Evolutionary conservation across 2,888 invertebrate species (phyloP), one percentile per base, ranked within the genome.

Genomic region (Synanthedon vespiformis): DNA sequence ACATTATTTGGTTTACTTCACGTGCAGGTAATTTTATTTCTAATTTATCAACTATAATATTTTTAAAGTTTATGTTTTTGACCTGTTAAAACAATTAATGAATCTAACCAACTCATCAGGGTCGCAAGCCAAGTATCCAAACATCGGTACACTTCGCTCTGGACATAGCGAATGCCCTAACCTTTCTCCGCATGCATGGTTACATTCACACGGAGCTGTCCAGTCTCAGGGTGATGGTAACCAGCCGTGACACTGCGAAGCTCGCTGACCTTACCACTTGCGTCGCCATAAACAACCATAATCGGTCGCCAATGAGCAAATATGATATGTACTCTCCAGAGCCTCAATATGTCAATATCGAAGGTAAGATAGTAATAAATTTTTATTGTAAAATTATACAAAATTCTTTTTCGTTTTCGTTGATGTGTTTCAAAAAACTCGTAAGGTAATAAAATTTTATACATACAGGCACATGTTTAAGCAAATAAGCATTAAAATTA

Each of bases 161-260:
- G 14, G 88, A 88, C 65, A 72, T 89, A 22, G 77, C 84, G 4
- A 81, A 78, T 57, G 89, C 88, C 0, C 65, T 85, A 12, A 73
- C 79, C 1, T 89, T 88, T 68, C 71, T 89, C 3, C 73, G 79
- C 18, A 87, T 86, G 81, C 86, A 83, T 60, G 84, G 84, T 12
- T 84, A 74, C 62, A 59, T 88, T 1, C 89, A 89, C 70, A 81
- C 87, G 0, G 82, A 75, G 34, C 67, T 89, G 14, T 78, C 70
- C 56, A 88, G 88, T 58, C 69, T 72, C 52, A 65, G 74, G 41
- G 61, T 89, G n/a, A 76, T 86, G 71, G 63, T 89, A 12, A 86
- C 84, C 0, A 61, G 64, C 49, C 80, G 80, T 34, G 83, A 80
- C 49, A 66, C 82, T 0, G 88, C 85, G 2, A 89, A 89, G 65